Evolutionary conservation across 2,797 vertebrate genomes (phyloP).

Genomic region (Lophius americanus): DNA sequence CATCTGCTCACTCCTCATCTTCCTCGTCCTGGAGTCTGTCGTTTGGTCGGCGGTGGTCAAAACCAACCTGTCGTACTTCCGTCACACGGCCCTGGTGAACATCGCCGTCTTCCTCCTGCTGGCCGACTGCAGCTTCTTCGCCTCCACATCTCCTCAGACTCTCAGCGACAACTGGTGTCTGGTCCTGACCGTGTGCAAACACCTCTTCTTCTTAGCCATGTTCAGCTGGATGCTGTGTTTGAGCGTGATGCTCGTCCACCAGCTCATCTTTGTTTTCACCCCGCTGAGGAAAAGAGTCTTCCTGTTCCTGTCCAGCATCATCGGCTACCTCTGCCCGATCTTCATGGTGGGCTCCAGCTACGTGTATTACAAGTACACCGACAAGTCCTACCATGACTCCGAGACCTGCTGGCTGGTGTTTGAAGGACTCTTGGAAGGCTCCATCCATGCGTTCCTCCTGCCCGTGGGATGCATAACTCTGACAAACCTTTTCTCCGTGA

Average conservation of each 20-base stretch:
- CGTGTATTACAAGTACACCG: constrained; percentile 64
- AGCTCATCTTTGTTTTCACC: constrained; percentile 86
- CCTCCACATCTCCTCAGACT: constrained; percentile 23
- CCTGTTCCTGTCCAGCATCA: constrained; percentile 77
- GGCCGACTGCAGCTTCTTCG: constrained; percentile 76
- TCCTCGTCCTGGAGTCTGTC: constrained; percentile 77
- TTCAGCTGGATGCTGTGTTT: constrained; percentile 86
- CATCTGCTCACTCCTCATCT: constrained; percentile 75
- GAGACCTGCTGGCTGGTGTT: constrained; percentile 78
- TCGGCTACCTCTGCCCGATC: constrained; percentile 80
- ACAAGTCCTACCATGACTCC: constrained; percentile 39
- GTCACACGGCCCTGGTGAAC: constrained; percentile 84
- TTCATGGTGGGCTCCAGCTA: constrained; percentile 76
- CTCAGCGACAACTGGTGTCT: constrained; percentile 60
- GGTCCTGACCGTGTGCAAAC: constrained; percentile 71
- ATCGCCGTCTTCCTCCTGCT: constrained; percentile 80
- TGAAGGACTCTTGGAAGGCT: constrained; percentile 60
- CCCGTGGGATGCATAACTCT: constrained; percentile 78
- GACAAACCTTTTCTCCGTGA: constrained; percentile 82
- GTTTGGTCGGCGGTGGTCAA: constrained; percentile 84
- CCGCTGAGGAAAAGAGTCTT: constrained; percentile 81
- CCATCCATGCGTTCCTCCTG: constrained; percentile 80
- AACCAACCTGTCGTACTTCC: constrained; percentile 82
- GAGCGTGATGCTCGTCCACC: constrained; percentile 84
- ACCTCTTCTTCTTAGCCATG: constrained; percentile 82